phyloP scores from a whole-genome alignment of 1,140 invertebrate genomes.

The Listronotus oregonensis region DNA sequence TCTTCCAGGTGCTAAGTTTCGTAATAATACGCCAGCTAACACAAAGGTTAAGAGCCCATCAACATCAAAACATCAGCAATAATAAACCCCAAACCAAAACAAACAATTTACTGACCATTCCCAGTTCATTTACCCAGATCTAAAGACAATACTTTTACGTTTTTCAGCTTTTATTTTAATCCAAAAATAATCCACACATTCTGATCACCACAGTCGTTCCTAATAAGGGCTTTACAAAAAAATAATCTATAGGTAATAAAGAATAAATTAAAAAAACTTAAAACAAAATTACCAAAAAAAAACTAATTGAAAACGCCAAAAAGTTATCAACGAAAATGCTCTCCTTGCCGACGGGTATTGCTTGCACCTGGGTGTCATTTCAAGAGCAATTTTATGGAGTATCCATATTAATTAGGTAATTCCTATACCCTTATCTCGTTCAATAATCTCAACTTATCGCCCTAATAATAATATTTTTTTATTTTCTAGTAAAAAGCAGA shows the following conservation, averaged over 20 bases:
- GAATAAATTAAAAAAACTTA: no score
- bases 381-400: slow-evolving; percentile 17
- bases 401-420: slow-evolving; percentile 37
- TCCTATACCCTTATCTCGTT: slow-evolving; percentile 25
- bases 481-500: not conserved
- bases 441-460: slow-evolving; percentile 5
- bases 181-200: no score
- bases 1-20: no score
- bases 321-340: slow-evolving; percentile 2
- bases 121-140: slow-evolving; percentile 6
- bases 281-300: no score
- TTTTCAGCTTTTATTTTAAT: no score
- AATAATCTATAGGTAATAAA: no score
- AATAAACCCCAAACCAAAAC: slow-evolving; percentile 4
- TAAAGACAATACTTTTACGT: not conserved
- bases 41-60: no score
- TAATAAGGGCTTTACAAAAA: no score
- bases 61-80: not conserved
- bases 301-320: not conserved
- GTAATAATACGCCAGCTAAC: no score
- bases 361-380: slow-evolving; percentile 26
- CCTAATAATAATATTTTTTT: slow-evolving; percentile 2
- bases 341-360: slow-evolving; percentile 3
- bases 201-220: no score
- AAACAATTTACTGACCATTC: slow-evolving; percentile 1